A percentile compares a stretch with the other conserved stretches of the same genome.
Evolutionary conservation across 1,140 invertebrate species (phyloP).

Genomic region (Drosophila nigromelanica): DNA sequence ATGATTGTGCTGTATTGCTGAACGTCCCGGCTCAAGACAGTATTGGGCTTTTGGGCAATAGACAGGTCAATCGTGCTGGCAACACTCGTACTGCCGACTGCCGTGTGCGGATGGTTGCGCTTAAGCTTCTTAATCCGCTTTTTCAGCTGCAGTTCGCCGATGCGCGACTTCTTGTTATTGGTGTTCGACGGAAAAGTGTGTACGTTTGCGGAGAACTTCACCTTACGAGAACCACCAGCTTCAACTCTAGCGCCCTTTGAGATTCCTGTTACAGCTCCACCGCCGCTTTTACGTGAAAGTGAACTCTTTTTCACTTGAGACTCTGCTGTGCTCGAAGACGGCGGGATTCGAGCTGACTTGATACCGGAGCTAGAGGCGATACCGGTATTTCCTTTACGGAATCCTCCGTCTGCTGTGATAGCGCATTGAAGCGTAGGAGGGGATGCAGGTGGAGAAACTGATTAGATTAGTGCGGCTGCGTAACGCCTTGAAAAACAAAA

Average conservation of each 20-base stretch:
- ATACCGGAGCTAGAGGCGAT: slow-evolving; percentile 19
- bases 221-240: slow-evolving; percentile 35
- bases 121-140: slow-evolving; percentile 59
- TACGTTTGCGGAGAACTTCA: slow-evolving; percentile 62
- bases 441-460: slow-evolving; percentile 31
- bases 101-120: slow-evolving; percentile 21
- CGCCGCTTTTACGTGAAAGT: slow-evolving; percentile 42
- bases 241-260: slow-evolving; percentile 15
- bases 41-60: neutral
- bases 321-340: slow-evolving; percentile 20
- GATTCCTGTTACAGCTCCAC: neutral
- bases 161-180: slow-evolving; percentile 38
- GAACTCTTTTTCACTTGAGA: slow-evolving; percentile 48
- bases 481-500: slow-evolving; percentile 31
- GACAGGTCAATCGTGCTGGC: slow-evolving; percentile 15
- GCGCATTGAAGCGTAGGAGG: slow-evolving; percentile 21
- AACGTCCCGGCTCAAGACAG: slow-evolving; percentile 2
- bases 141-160: slow-evolving; percentile 57
- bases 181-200: slow-evolving; percentile 38
- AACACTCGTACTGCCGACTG: slow-evolving; percentile 27
- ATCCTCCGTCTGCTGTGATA: slow-evolving; percentile 30
- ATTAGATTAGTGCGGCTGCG: slow-evolving; percentile 45
- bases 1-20: slow-evolving; percentile 19
- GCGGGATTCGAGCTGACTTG: slow-evolving; percentile 28
- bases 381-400: neutral